Evolutionary conservation across 2,888 invertebrate genomes (phyloP), one percentile per base, ranked within the genome.

Genomic region (Trichacis sp.): DNA sequence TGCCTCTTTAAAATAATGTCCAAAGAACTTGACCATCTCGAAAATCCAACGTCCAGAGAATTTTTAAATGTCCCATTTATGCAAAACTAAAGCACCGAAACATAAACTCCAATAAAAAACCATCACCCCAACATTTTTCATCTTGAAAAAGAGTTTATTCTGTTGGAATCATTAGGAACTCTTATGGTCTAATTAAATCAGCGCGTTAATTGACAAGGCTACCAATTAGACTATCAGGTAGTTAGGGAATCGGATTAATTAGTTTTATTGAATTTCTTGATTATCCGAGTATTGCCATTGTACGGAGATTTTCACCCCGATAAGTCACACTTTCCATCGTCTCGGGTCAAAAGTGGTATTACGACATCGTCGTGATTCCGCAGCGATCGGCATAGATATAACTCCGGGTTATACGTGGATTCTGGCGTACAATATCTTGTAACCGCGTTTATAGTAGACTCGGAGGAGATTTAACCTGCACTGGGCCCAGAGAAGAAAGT

Each of bases 401-500:
- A 64, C 24, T 59, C 55, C 14, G 54, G 45, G 58, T 36, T 43
- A 56, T 49, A 56, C 56, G 56, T 56, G 58, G 30, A 55, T 29
- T 33, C 43, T 48, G 48, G 11, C 40, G 56, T 54, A 54, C 57
- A 62, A 56, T 60, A 43, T 51, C 55, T 60, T 54, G 54, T 51
- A 51, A 51, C 51, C 53, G 43, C 47, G 67, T 61, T 68, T 71
- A 65, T 72, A 58, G 69, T 57, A 65, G 60, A 52, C 58, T 63
- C 57, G 38, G 53, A 36, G 65, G 69, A 75, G 76, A 78, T 76
- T 77, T 73, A 76, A 72, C 74, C 62, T 62, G n/a, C n/a, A n/a
- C n/a, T n/a, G 60, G 72, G 72, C 64, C 63, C 64, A 56, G 64
- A 52, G 64, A 76, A 76, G 76, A 78, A 76, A 77, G 77, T 75